Evolutionary conservation across 1,140 invertebrate genomes (phyloP), one percentile per base, ranked within the genome.

Genomic region (Arion vulgaris): DNA sequence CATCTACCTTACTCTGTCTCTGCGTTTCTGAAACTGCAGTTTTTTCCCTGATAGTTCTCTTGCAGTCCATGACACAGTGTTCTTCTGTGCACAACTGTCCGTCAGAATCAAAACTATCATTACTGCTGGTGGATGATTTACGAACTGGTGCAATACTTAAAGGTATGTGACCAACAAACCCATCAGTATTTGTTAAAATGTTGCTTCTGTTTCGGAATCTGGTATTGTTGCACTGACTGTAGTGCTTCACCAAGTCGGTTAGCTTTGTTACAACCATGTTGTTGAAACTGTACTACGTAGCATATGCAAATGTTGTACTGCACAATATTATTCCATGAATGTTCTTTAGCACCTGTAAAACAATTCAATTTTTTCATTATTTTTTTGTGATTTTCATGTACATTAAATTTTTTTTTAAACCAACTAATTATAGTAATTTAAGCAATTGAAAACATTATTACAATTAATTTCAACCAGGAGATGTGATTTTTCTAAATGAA

Each of bases 21-120:
- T 32, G 62, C 2, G 28, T 2, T 66, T 66, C 1, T 66, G 53
- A 57, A 23, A n/a, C 9, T 19, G 9, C 26, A 57, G 26, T n/a
- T 23, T 57, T 57, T 57, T 9, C 5, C 53, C 23, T 57, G 53
- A 57, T 9, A 28, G 28, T 66, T 34, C 32, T 66, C 62, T 66
- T 66, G 28, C 62, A 32, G 28, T 32, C 28, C n/a, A 66, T 32
- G n/a, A 66, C 62, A 66, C 62, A 66, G 19, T 34, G 28, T 11
- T 66, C 62, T 28, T 66, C 62, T 23, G 62, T 66, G 62, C 62
- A 66, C 62, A 66, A 32, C 62, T 66, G 62, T 2, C 62, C 62
- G 32, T 66, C 62, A 32, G 62, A 66, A 7, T 32, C 62, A 32
- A 23, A 66, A 34, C 62, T 66, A 17, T 66, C 62, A 7, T n/a